Base-by-base conservation (phyloP, 2,888 invertebrate genomes). In the Theristus sp. region DNA sequence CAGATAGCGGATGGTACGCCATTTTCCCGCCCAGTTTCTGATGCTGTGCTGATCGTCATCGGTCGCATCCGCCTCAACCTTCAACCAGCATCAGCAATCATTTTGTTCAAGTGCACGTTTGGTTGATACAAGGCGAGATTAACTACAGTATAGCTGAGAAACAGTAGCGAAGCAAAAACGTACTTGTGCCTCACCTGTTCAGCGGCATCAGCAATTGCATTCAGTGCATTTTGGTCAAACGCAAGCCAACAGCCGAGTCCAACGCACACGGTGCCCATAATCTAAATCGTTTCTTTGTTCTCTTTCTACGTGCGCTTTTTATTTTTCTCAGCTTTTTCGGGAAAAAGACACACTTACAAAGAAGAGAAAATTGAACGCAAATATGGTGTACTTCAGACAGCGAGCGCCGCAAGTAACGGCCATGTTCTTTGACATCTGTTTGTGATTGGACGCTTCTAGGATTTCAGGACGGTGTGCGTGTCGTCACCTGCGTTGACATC, bases 341-440 rank as follows among this genome's bases (percentile, higher is more conserved):
- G 17, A 38, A 38, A 38, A 38, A 38, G 17, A 17, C 17, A 38
- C 47, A 67, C 68, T 64, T 56, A 71, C 72, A 67, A 72, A 60
- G 65, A 72, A 72, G 46, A 72, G 66, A 49, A 73, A 63, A 64
- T 72, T 72, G 65, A 73, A 72, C 46, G 70, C 65, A 64, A 73
- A 73, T 46, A 72, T 65, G 56, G 67, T 67, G 64, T 72, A 73
- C 61, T 73, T 73, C 46, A 73, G 65, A n/a, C 68, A 66, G 24
- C 70, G 62, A 10, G 72, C 72, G n/a, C 71, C 73, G 64, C 71
- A 72, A 62, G 68, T 67, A 31, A 71, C 62, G 29, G 68, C 67
- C 71, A 71, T 71, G 22, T 38, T 38, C 10, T 13, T 17, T 13
- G 17, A 38, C 10, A 38, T 13, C 6, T 38, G 10, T 38, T 38